These are phyloP conservation scores for Phania funesta DNA, from an alignment of 2,888 invertebrate genomes.

Conservation along the genomic window DNA sequence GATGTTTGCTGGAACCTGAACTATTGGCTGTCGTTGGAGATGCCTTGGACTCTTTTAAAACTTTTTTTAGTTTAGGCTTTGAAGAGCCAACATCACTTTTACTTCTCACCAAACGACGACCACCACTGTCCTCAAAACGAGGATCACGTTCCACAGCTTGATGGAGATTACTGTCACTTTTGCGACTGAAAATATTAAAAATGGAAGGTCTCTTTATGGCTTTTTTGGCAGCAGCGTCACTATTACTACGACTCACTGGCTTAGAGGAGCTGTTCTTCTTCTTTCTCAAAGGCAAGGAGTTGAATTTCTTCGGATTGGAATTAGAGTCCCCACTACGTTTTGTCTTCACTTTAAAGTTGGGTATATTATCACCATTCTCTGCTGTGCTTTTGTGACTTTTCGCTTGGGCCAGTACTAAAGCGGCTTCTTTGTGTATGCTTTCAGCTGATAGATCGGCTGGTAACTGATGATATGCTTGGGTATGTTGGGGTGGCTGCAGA, in stretches of 20 bases:
- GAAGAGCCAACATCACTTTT: slow-evolving; percentile 84
- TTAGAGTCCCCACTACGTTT: slow-evolving; percentile 70
- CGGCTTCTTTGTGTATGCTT: slow-evolving; percentile 88
- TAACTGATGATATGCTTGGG: slow-evolving; percentile 82
- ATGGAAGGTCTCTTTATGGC: slow-evolving; percentile 83
- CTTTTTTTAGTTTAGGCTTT: slow-evolving; percentile 70
- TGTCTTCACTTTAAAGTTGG: slow-evolving; percentile 74
- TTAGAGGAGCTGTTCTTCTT: slow-evolving; percentile 80
- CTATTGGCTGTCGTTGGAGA: slow-evolving; percentile 65
- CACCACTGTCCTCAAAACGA: slow-evolving; percentile 82
- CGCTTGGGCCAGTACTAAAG: slow-evolving; percentile 87
- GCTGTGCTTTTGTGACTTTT: slow-evolving; percentile 86
- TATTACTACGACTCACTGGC: slow-evolving; percentile 82
- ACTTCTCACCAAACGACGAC: slow-evolving; percentile 82
- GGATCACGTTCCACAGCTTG: slow-evolving; percentile 74
- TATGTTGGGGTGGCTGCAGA: slow-evolving; percentile 75
- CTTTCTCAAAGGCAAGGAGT: slow-evolving; percentile 85
- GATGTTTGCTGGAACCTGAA: slow-evolving; percentile 81
- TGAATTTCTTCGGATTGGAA: slow-evolving; percentile 82
- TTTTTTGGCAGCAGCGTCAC: slow-evolving; percentile 81
- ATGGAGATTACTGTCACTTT: slow-evolving; percentile 82
- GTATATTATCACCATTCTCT: slow-evolving; percentile 79
- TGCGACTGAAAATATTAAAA: slow-evolving; percentile 84
- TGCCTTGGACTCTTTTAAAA: slow-evolving; percentile 66
- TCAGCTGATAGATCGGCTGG: slow-evolving; percentile 86